Percentiles rank a stretch among this genome's conserved stretches.
phyloP scores from a whole-genome alignment of 2,113 vertebrate genomes.

The Clarias macrocephalus region DNA sequence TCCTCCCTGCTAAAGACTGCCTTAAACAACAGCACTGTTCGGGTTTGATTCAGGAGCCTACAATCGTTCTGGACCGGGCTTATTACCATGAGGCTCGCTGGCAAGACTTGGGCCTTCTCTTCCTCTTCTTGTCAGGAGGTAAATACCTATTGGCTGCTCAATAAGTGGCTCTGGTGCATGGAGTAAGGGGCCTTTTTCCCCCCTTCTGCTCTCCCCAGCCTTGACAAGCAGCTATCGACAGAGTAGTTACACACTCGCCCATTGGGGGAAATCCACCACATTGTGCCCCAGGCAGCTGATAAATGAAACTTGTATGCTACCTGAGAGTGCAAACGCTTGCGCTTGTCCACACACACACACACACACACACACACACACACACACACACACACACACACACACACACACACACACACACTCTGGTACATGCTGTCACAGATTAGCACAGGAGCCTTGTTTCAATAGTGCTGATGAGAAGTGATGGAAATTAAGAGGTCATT shows the following conservation, averaged over 20 bases:
- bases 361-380: slow-evolving; percentile 26
- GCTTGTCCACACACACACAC: slow-evolving; percentile 1
- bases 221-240: slow-evolving; percentile 96
- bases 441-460: slow-evolving; percentile 10
- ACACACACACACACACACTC: slow-evolving; percentile 22
- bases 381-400: slow-evolving; percentile 16
- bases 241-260: slow-evolving; percentile 94
- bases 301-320: slow-evolving; percentile 78
- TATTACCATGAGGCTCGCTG: slow-evolving; percentile 49
- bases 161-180: slow-evolving; percentile 91
- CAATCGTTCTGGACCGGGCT: slow-evolving; percentile 23
- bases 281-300: slow-evolving; percentile 80
- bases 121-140: slow-evolving; percentile 83
- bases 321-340: slow-evolving; percentile 68
- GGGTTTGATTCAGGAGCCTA: slow-evolving; percentile 14
- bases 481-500: slow-evolving; percentile 9
- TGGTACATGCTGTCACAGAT: neutral
- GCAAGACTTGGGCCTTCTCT: slow-evolving; percentile 60
- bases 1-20: slow-evolving; percentile 19
- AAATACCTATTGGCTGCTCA: slow-evolving; percentile 99
- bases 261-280: slow-evolving; percentile 80
- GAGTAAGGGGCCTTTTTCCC: slow-evolving; percentile 76
- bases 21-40: slow-evolving; percentile 6
- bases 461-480: slow-evolving; percentile 9
- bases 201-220: slow-evolving; percentile 74